These are phyloP conservation scores for Eremobia ochroleuca DNA, from an alignment of 2,888 invertebrate species.

Conservation along the genomic window DNA sequence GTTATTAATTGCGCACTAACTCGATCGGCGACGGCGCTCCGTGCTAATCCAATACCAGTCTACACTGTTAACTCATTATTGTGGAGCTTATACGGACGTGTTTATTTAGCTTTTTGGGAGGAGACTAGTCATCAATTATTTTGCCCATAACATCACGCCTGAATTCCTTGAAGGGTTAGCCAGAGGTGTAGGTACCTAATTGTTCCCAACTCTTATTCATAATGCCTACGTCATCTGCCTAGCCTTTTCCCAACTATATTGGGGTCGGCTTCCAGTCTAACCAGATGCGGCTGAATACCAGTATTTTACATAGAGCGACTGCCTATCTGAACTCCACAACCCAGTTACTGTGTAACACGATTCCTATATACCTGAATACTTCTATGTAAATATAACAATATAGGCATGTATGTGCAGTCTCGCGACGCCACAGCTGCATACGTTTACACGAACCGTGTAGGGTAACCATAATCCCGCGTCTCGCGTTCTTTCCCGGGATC, in stretches of 20 bases:
- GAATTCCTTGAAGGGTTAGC: too few species aligned
- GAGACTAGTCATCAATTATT: neutral
- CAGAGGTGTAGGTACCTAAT: too few species aligned
- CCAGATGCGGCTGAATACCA: too few species aligned
- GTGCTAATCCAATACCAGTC: constrained; percentile 69
- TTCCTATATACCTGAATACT: neutral
- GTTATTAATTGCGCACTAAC: constrained; percentile 76
- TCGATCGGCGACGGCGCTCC: constrained; percentile 72
- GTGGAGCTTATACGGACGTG: constrained; percentile 46
- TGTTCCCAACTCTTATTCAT: neutral
- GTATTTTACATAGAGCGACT: neutral
- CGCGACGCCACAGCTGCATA: constrained; percentile 63
- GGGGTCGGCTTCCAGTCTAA: too few species aligned
- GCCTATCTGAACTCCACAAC: neutral
- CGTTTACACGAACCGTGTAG: constrained; percentile 58
- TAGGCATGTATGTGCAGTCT: neutral
- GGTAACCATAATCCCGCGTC: constrained; percentile 64
- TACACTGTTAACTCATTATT: constrained; percentile 72
- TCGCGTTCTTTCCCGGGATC: constrained; percentile 52
- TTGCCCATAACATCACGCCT: neutral
- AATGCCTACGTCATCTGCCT: neutral
- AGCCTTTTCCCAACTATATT: too few species aligned
- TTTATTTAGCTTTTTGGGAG: constrained; percentile 33
- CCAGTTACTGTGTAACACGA: neutral
- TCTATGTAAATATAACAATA: constrained; percentile 10